Evolutionary conservation across 2,797 vertebrate species (phyloP), one percentile per base, ranked within the genome.

Genomic region (Somateria mollissima): DNA sequence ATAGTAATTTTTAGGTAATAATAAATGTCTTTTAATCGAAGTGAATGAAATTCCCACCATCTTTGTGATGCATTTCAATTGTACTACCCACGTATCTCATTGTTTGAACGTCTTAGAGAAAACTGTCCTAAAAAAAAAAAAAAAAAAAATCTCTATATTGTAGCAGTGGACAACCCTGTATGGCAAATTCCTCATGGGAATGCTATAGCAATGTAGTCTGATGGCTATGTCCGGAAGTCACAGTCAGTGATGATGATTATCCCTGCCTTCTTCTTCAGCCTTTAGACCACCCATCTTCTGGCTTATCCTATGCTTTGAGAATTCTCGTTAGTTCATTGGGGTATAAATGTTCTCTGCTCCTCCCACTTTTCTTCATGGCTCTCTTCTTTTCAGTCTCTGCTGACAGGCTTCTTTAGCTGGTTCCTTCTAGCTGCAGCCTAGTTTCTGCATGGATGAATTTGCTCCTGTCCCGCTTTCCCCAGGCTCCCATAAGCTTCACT

Each of bases 371-470:
- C 16, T 82, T 89, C 27, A 17, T 43, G 17, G 30, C 6, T 72
- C 11, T 47, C 22, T 11, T 57, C 41, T 69, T 86, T 82, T 18
- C 28, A 36, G 0, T 65, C 27, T 69, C 39, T 75, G 70, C 27
- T 41, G 10, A 57, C 51, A 76, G n/a, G n/a, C 24, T 74, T 81
- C 28, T 62, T 89, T 10, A 84, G 24, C 34, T 75, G 17, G 4
- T 75, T 89, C 37, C 47, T 84, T 89, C 66, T 89, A 78, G 16
- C 34, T 89, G 36, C 21, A 80, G 36, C 15, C 56, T 77, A 8
- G 36, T 24, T 66, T 24, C 16, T 75, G 11, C 5, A 12, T 36
- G 47, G 36, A 72, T 87, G 16, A 77, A 81, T 49, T 71, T 87
- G 7, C 20, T 77, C 37, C 34, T 57, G 7, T 57, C 45, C 24